phyloP scores from a whole-genome alignment of 2,888 invertebrate species.

The Zelleria hepariella region DNA sequence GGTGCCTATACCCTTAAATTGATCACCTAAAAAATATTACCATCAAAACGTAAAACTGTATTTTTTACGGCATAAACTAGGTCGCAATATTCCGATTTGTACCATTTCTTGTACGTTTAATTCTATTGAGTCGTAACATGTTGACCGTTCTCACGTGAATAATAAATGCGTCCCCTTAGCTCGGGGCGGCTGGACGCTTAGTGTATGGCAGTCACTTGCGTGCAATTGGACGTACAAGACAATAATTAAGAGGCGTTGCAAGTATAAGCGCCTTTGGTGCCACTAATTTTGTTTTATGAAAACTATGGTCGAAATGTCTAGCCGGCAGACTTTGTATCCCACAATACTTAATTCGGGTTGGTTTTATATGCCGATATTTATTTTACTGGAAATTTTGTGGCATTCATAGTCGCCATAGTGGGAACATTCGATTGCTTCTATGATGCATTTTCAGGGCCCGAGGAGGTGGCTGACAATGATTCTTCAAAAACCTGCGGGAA shows the following conservation, averaged over 20 bases:
- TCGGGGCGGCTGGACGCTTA: conserved; percentile 16
- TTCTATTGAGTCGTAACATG: conserved; percentile 11
- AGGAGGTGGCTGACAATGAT: conserved; percentile 54
- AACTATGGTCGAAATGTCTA: conserved; percentile 51
- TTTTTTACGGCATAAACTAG: neutral
- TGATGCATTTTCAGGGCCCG: conserved; percentile 69
- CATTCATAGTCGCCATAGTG: neutral
- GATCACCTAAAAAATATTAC: conserved; percentile 11
- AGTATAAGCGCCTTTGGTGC: neutral
- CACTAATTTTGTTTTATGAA: neutral
- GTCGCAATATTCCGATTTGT: neutral
- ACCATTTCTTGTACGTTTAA: neutral
- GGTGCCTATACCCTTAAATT: conserved; percentile 17
- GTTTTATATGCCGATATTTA: neutral
- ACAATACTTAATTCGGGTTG: conserved; percentile 30
- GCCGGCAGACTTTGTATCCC: conserved; percentile 51
- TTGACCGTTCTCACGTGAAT: conserved; percentile 42
- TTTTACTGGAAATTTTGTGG: neutral
- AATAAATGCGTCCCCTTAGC: conserved; percentile 25
- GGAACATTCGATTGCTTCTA: no score
- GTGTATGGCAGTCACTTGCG: conserved; percentile 19
- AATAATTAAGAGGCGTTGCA: neutral
- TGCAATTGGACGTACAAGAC: conserved; percentile 11
- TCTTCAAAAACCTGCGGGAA: conserved; percentile 84
- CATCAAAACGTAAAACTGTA: neutral